Percentiles rank a stretch among this genome's conserved stretches.
phyloP scores from a whole-genome alignment of 1,140 invertebrate species.

The Bombus affinis region DNA sequence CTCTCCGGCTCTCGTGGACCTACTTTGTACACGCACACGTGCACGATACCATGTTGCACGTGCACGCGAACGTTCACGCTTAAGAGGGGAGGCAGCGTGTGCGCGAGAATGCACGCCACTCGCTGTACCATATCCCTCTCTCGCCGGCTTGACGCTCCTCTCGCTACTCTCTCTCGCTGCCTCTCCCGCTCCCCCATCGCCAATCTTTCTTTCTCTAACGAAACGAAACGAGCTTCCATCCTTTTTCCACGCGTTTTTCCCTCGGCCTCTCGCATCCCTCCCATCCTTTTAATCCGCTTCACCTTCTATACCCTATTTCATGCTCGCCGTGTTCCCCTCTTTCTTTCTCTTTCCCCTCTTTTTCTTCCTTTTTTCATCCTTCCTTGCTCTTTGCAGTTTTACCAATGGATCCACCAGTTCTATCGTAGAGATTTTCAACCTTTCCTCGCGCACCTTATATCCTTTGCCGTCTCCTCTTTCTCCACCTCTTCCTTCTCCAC shows the following conservation, averaged over 20 bases:
- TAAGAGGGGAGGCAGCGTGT: conserved; percentile 39
- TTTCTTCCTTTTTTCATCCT: not conserved
- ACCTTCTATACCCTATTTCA: conserved; percentile 8
- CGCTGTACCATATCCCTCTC: conserved; percentile 50
- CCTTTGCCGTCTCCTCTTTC: not conserved
- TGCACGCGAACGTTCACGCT: conserved; percentile 37
- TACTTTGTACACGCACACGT: conserved; percentile 72
- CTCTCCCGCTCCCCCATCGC: not conserved
- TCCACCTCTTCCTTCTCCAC: not conserved
- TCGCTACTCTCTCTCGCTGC: not conserved
- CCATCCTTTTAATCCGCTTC: conserved; percentile 29
- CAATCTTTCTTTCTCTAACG: conserved; percentile 8
- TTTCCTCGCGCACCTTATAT: not conserved
- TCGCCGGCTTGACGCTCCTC: conserved; percentile 15
- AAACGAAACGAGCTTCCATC: not conserved
- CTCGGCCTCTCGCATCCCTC: conserved; percentile 5
- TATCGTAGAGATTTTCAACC: conserved; percentile 18
- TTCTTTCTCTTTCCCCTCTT: not conserved
- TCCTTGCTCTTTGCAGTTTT: not conserved
- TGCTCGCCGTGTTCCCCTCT: not conserved
- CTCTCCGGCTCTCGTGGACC: conserved; percentile 69
- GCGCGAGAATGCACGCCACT: conserved; percentile 51
- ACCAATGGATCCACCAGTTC: conserved; percentile 4
- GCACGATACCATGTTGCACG: conserved; percentile 52
- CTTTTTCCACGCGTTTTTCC: conserved; percentile 6